phyloP scores from a whole-genome alignment of 2,113 vertebrate species.

The Hemicordylus capensis region DNA sequence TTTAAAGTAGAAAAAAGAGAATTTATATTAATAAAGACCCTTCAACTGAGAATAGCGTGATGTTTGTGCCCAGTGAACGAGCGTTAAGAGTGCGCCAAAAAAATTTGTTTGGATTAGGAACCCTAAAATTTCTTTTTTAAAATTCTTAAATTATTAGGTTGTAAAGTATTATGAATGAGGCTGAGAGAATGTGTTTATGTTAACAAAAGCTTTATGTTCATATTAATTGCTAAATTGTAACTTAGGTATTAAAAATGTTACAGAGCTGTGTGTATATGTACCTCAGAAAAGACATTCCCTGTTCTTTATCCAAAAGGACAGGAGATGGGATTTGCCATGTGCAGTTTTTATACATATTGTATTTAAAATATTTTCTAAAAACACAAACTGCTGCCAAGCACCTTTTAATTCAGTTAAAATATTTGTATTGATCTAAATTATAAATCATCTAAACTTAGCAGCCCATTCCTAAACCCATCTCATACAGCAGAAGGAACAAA shows the following conservation, averaged over 20 bases:
- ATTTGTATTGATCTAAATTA: no score
- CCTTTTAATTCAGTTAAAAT: no score
- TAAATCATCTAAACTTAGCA: no score
- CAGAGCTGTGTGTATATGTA: background rate
- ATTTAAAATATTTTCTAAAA: no score
- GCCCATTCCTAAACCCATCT: no score
- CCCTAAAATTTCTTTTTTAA: background rate
- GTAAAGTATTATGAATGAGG: background rate
- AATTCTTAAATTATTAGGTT: no score
- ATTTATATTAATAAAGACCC: slow-evolving; percentile 52
- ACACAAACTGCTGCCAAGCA: no score
- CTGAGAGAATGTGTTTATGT: background rate
- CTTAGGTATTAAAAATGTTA: background rate
- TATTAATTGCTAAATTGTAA: background rate
- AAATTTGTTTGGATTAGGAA: slow-evolving; percentile 44
- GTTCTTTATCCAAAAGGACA: background rate
- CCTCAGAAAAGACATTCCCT: no score
- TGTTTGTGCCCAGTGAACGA: slow-evolving; percentile 40
- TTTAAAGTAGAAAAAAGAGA: slow-evolving; percentile 9
- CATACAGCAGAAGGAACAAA: no score
- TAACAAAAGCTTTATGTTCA: background rate
- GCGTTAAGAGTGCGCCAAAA: slow-evolving; percentile 9
- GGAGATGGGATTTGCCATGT: no score
- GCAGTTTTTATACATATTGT: no score
- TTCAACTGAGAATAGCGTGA: slow-evolving; percentile 18